These are phyloP conservation scores for Channallabes apus DNA, from an alignment of 2,797 vertebrate genomes.

Conservation along the genomic window DNA sequence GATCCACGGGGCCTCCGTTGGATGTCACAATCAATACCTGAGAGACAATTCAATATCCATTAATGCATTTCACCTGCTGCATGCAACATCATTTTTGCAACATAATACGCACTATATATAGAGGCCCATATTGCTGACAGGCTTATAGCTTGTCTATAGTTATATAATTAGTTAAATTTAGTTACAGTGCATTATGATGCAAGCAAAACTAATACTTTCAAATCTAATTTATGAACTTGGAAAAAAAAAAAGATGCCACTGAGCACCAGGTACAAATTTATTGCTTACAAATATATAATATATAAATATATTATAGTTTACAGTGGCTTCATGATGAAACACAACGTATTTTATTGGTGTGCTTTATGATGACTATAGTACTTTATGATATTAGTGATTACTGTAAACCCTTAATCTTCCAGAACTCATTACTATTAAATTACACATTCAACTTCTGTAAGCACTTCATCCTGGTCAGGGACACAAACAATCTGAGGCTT, in stretches of 20 bases:
- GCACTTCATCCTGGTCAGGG: not conserved
- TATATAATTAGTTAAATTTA: conserved; percentile 18
- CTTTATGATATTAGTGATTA: not conserved
- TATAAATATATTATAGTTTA: no score
- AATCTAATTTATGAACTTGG: conserved; percentile 8
- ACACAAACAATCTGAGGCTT: not conserved
- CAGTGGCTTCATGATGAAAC: not conserved
- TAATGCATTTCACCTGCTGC: conserved; percentile 10
- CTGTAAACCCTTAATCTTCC: not conserved
- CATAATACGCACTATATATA: conserved; percentile 26
- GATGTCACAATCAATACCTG: conserved; percentile 81
- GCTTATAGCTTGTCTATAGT: not conserved
- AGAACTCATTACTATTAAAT: not conserved
- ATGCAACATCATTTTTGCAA: conserved; percentile 32
- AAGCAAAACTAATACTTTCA: conserved; percentile 12
- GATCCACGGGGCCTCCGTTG: conserved; percentile 79
- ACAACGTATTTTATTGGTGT: not conserved
- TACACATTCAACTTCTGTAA: not conserved
- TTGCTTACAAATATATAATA: not conserved
- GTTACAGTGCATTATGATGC: conserved; percentile 9
- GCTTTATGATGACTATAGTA: not conserved
- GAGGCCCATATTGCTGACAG: conserved; percentile 24
- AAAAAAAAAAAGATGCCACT: not conserved
- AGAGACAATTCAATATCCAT: conserved; percentile 36
- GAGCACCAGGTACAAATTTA: not conserved